Evolutionary conservation across 1,140 invertebrate species (phyloP).

Genomic region (Zaprionus inermis): DNA sequence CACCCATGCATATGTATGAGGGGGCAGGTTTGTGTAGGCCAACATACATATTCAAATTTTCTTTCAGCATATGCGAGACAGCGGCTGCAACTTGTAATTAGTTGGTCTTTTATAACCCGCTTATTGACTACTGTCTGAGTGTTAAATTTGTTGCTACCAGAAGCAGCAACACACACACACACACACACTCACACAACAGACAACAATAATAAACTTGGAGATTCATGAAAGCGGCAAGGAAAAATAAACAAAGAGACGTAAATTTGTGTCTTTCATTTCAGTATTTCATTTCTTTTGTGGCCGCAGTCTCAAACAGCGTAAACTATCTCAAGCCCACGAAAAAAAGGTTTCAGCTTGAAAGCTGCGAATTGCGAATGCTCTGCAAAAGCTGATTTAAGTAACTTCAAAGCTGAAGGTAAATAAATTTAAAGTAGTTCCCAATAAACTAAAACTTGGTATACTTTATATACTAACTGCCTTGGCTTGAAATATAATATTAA

Average conservation of each 20-base stretch:
- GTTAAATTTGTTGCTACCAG: constrained; percentile 71
- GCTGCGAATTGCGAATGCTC: constrained; percentile 14
- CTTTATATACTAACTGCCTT: no score
- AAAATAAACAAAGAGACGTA: constrained; percentile 77
- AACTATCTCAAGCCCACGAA: constrained; percentile 50
- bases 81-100: constrained; percentile 73
- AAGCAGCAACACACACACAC: constrained; percentile 50
- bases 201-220: constrained; percentile 78
- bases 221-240: constrained; percentile 79
- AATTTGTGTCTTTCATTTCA: constrained; percentile 68
- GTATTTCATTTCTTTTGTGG: constrained; percentile 80
- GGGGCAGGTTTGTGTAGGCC: background rate
- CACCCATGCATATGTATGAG: constrained; percentile 22
- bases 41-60: constrained; percentile 53
- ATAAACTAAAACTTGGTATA: no score
- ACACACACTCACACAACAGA: constrained; percentile 41
- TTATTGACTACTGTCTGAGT: constrained; percentile 69
- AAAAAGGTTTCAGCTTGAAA: background rate
- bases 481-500: no score
- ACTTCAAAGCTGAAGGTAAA: no score
- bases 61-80: constrained; percentile 55
- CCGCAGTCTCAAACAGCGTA: constrained; percentile 23
- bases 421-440: no score
- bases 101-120: constrained; percentile 65
- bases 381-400: background rate